Percentiles rank a stretch among this genome's conserved stretches.
phyloP scores from a whole-genome alignment of 2,797 vertebrate species.

The Dipus sagitta region DNA sequence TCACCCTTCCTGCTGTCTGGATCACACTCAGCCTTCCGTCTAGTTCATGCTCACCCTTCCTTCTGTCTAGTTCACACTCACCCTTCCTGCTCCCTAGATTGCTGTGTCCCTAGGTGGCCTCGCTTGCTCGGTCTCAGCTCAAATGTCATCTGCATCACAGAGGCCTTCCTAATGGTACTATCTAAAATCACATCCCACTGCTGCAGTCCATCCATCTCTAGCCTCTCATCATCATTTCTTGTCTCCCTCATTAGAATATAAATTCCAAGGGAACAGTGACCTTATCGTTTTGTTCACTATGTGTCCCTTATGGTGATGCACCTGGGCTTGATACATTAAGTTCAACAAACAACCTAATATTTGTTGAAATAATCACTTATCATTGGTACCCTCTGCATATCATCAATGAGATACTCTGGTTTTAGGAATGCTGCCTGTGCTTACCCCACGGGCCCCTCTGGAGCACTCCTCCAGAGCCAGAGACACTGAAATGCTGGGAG shows the following conservation, averaged over 20 bases:
- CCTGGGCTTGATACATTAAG: background rate
- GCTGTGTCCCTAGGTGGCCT: background rate
- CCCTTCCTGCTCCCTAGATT: too few relatives aligned
- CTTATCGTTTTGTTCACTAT: background rate
- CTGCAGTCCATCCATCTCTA: background rate
- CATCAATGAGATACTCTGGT: background rate
- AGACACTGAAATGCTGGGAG: background rate
- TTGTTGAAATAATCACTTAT: background rate
- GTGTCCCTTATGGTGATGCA: background rate
- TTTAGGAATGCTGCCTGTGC: background rate
- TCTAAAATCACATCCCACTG: background rate
- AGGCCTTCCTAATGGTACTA: background rate
- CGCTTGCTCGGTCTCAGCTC: background rate
- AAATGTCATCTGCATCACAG: background rate
- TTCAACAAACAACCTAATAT: slow-evolving; percentile 19
- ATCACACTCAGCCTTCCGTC: background rate
- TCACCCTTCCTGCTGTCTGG: background rate
- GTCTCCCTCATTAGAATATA: background rate
- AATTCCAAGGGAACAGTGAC: background rate
- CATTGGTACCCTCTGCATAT: background rate
- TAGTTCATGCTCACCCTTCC: background rate
- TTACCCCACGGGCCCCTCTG: background rate
- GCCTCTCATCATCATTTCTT: background rate
- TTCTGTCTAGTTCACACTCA: background rate
- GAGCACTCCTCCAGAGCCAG: background rate